Evolutionary conservation across 2,888 invertebrate species (phyloP).

Genomic region (Melangyna quadrimaculata): DNA sequence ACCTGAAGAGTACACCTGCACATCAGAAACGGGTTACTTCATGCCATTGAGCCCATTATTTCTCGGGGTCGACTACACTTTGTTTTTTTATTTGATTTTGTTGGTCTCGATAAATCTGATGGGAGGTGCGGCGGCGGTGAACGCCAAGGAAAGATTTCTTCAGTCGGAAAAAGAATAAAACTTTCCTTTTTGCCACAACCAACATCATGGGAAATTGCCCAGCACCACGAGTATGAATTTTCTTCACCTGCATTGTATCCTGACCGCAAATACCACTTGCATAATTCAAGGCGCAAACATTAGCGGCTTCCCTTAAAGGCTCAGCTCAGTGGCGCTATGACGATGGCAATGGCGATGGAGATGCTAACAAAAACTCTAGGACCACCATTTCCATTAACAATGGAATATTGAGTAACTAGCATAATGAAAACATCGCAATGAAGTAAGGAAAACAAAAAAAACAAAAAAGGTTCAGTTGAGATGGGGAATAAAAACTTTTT

Average conservation of each 20-base stretch:
- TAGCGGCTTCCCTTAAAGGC: constrained; percentile 40
- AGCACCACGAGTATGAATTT: neutral
- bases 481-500: constrained; percentile 53
- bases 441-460: constrained; percentile 13
- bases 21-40: constrained; percentile 58
- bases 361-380: neutral
- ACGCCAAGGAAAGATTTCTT: constrained; percentile 26
- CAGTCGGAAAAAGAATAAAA: constrained; percentile 41
- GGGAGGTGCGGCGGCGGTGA: neutral
- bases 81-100: neutral
- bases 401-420: constrained; percentile 46
- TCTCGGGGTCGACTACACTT: constrained; percentile 17
- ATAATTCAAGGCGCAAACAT: constrained; percentile 47
- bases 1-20: constrained; percentile 51
- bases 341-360: too few relatives aligned
- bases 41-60: constrained; percentile 62
- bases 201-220: constrained; percentile 33
- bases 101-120: neutral
- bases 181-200: constrained; percentile 30
- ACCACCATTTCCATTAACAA: constrained; percentile 7
- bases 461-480: neutral
- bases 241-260: constrained; percentile 4
- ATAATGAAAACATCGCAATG: constrained; percentile 41
- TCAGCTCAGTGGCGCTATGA: too few relatives aligned
- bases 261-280: constrained; percentile 61